Evolutionary conservation across 2,797 vertebrate species (phyloP).

Genomic region (Dendrocincla tyrannina): DNA sequence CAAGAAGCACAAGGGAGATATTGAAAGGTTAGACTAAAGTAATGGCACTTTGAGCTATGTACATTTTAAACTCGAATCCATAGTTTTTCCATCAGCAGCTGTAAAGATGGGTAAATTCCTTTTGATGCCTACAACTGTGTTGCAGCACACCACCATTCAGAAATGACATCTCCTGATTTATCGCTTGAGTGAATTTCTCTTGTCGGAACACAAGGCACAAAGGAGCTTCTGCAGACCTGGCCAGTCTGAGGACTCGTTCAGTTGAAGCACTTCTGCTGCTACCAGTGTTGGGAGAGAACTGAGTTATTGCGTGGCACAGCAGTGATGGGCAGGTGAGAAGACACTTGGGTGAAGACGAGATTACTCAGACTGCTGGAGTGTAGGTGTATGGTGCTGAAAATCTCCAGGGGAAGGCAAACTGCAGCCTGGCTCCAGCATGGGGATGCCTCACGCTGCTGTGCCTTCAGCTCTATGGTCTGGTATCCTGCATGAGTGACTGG

Average conservation of each 20-base stretch:
- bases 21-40: background rate
- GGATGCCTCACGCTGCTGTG: background rate
- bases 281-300: background rate
- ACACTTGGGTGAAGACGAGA: background rate
- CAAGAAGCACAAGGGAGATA: background rate
- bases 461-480: background rate
- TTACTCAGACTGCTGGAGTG: background rate
- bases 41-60: background rate
- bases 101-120: background rate
- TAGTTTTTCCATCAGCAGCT: background rate
- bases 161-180: background rate
- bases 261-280: background rate
- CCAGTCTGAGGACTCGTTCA: background rate
- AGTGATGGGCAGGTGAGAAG: background rate
- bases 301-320: background rate
- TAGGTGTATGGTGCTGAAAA: background rate
- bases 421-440: background rate
- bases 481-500: accelerated
- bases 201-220: background rate
- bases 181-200: background rate
- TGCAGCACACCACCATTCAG: background rate
- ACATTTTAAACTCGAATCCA: background rate
- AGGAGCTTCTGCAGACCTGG: background rate
- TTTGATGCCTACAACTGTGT: background rate
- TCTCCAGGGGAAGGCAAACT: background rate